phyloP scores from a whole-genome alignment of 2,797 vertebrate genomes.

The Danionella dracula region DNA sequence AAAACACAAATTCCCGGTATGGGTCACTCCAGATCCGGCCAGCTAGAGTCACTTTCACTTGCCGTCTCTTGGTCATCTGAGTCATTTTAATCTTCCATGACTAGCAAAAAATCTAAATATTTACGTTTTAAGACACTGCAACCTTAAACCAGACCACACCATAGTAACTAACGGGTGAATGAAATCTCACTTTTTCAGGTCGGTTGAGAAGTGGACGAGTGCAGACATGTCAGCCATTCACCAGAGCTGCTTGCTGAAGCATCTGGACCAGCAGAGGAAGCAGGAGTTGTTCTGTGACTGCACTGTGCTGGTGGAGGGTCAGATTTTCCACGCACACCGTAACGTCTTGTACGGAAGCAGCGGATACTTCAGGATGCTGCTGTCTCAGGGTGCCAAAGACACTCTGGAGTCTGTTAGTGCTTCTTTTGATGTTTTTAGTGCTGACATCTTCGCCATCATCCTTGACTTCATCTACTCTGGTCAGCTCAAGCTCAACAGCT shows the following conservation, averaged over 20 bases:
- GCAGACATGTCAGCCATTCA: conserved; percentile 89
- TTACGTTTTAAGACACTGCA: no score
- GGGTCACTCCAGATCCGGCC: no score
- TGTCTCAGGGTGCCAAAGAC: conserved; percentile 76
- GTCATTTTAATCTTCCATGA: no score
- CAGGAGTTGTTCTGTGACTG: conserved; percentile 96
- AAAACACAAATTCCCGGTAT: no score
- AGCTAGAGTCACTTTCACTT: no score
- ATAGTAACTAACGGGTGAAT: no score
- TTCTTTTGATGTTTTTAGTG: conserved; percentile 90
- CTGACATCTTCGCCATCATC: conserved; percentile 89
- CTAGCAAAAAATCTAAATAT: no score
- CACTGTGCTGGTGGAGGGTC: conserved; percentile 88
- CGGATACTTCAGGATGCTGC: conserved; percentile 96
- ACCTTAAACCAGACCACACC: no score
- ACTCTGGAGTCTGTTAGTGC: conserved; percentile 75
- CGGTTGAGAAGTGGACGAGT: conserved; percentile 68
- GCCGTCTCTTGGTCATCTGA: no score
- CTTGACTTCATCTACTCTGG: conserved; percentile 95
- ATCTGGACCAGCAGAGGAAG: conserved; percentile 88
- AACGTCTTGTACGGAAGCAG: conserved; percentile 94
- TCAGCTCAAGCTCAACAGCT: conserved; percentile 86
- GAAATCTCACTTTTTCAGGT: conserved; percentile 59
- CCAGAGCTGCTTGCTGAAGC: conserved; percentile 86
- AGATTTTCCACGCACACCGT: conserved; percentile 90